phyloP scores from a whole-genome alignment of 2,888 invertebrate genomes.

The Orchestes rusci region DNA sequence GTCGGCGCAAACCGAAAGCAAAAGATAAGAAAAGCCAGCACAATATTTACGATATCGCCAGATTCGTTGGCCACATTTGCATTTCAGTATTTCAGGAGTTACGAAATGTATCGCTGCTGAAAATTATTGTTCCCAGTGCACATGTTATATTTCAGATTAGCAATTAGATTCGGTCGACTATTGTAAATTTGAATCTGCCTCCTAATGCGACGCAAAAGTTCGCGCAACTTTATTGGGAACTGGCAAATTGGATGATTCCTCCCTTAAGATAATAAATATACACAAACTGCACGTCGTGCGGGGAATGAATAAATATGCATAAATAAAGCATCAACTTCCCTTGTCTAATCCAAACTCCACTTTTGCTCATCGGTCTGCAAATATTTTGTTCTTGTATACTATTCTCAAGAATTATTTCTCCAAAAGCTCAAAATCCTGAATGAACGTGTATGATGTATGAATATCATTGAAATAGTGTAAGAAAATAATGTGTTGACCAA shows the following conservation, averaged over 20 bases:
- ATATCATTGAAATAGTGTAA: no score
- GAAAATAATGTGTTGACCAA: no score
- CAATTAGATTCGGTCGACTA: conserved; percentile 22
- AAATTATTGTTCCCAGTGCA: conserved; percentile 25
- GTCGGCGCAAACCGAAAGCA: conserved; percentile 8
- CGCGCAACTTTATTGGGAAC: conserved; percentile 17
- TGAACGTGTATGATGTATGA: no score
- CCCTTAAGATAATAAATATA: conserved; percentile 16
- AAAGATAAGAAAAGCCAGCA: conserved; percentile 14
- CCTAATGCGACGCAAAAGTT: conserved; percentile 21
- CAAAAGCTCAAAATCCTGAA: no score
- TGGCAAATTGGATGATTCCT: conserved; percentile 21
- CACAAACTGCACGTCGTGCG: no score
- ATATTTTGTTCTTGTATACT: no score
- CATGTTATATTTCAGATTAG: conserved; percentile 26
- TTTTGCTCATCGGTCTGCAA: no score
- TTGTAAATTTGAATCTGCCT: conserved; percentile 22
- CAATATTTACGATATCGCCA: conserved; percentile 21
- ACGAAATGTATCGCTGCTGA: conserved; percentile 20
- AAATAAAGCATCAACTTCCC: no score
- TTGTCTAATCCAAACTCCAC: no score
- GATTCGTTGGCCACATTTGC: conserved; percentile 18
- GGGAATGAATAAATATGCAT: no score
- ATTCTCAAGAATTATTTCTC: no score
- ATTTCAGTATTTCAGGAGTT: conserved; percentile 18